Percentiles rank a stretch among this genome's conserved stretches.
Conservation (phyloP, 2,888 invertebrate genomes). For the Acrocera orbiculus region DNA sequence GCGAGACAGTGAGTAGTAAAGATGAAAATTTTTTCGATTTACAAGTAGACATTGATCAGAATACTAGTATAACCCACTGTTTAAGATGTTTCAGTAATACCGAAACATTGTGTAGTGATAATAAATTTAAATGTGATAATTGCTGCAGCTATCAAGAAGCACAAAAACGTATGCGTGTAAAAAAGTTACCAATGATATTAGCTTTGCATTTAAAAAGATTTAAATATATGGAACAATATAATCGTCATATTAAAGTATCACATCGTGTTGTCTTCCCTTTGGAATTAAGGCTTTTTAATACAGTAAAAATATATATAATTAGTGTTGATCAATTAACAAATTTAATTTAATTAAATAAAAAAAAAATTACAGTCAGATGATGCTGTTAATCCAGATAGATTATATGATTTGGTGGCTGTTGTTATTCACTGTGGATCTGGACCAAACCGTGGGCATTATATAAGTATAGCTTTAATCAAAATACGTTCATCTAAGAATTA, state of each 20-base stretch:
- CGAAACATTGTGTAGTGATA: constrained; percentile 95
- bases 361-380: constrained; percentile 74
- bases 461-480: no score
- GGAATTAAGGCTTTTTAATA: constrained; percentile 92
- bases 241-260: constrained; percentile 96
- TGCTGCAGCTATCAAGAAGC: constrained; percentile 99
- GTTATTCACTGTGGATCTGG: constrained; percentile 99
- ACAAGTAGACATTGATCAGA: constrained; percentile 98
- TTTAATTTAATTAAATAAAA: not conserved
- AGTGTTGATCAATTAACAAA: no score
- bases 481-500: no score
- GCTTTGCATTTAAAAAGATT: constrained; percentile 95
- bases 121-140: constrained; percentile 99
- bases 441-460: constrained; percentile 98
- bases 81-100: constrained; percentile 95
- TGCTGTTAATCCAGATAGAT: constrained; percentile 91
- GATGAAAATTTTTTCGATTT: constrained; percentile 99
- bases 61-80: constrained; percentile 97
- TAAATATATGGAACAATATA: constrained; percentile 96
- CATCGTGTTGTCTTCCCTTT: constrained; percentile 98
- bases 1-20: constrained; percentile 98
- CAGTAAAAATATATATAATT: no score
- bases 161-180: constrained; percentile 95
- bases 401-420: constrained; percentile 97
- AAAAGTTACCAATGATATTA: constrained; percentile 92